Evolutionary conservation across 2,797 vertebrate genomes (phyloP), one percentile per base, ranked within the genome.

Genomic region (Neostethus bicornis): DNA sequence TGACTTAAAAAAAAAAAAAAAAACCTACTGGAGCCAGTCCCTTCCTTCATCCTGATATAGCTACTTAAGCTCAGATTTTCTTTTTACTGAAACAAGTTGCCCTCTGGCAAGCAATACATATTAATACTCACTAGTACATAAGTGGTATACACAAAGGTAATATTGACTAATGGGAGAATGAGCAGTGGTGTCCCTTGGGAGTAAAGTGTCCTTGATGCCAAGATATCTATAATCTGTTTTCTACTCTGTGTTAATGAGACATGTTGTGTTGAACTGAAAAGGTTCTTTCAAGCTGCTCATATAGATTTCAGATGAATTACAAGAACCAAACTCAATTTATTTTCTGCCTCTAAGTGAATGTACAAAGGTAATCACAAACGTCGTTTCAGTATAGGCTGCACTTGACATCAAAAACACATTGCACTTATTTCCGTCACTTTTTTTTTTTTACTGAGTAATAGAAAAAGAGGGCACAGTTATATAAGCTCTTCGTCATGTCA

Each of bases 181-280:
- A 77, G 73, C 71, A 71, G 80, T 59, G 51, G 62, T 66, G 51
- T 85, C 86, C 83, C 69, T 42, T 34, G 79, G 84, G 90, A 87
- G 70, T 70, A 63, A 38, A 41, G 77, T 89, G 89, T 90, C 91
- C 90, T 92, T 92, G 87, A 86, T 88, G 87, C 72, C 80, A 80
- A 84, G 76, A 89, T 86, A 79, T 79, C 74, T 83, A 69, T 82
- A 79, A 87, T 87, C 80, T 85, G 69, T 83, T 77, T 72, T 72
- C 53, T 72, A 28, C 51, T 49, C 28, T 53, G 47, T 70, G 50
- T 63, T 68, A 70, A 55, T 45, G 69, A 68, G 26, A 74, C 28
- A 31, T 53, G 59, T 70, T 77, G 78, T 70, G 75, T 77, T 75
- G 54, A 66, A 66, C 49, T 45, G 12, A 51, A 61, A 62, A 62